Evolutionary conservation across 2,797 vertebrate genomes (phyloP).

Genomic region (Intellagama lesueurii): DNA sequence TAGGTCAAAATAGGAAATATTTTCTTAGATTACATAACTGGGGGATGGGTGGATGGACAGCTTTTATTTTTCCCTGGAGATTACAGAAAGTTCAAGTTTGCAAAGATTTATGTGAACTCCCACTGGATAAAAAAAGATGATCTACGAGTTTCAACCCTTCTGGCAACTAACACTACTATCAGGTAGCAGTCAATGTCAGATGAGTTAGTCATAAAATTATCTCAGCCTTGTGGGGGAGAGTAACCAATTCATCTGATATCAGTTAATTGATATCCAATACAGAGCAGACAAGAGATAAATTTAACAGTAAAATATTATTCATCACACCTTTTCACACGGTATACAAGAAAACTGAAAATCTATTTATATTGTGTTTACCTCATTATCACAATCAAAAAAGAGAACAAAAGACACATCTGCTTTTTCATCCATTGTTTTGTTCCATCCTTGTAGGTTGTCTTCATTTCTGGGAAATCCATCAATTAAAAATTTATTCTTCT

Average conservation of each 20-base stretch:
- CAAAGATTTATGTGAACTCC: not conserved
- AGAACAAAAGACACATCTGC: constrained; percentile 96
- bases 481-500: constrained; percentile 94
- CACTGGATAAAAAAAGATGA: not conserved
- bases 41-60: not conserved
- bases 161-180: not conserved
- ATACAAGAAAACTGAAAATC: constrained; percentile 47
- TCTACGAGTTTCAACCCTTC: not conserved
- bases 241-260: not conserved
- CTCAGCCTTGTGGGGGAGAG: constrained; percentile 22
- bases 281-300: constrained; percentile 8
- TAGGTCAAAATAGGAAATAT: not conserved
- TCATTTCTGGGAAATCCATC: constrained; percentile 98
- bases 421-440: constrained; percentile 88
- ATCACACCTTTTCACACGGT: constrained; percentile 27
- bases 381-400: constrained; percentile 95
- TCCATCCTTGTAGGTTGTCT: constrained; percentile 97
- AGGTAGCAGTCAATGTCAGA: not conserved
- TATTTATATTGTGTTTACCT: constrained; percentile 81
- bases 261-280: not conserved
- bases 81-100: not conserved
- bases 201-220: not conserved
- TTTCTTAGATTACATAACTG: not conserved
- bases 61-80: not conserved
- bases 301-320: constrained; percentile 23